Conservation (phyloP, 2,797 vertebrate genomes). For the Lepilemur ruficaudatus region DNA sequence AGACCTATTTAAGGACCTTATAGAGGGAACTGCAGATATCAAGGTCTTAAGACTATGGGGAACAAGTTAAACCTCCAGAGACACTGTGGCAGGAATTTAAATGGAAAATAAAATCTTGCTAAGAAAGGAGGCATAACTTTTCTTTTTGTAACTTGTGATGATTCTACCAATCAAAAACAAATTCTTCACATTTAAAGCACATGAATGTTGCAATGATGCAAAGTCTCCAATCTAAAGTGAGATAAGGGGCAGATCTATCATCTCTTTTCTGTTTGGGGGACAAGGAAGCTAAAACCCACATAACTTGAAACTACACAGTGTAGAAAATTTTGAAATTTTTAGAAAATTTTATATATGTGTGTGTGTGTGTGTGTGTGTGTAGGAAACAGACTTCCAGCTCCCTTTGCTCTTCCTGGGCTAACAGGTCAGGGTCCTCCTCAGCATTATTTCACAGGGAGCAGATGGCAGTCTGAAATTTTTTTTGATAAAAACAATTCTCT, state of each 20-base stretch:
- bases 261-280: background rate
- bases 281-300: background rate
- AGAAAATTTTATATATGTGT: too few relatives aligned
- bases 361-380: too few relatives aligned
- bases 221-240: background rate
- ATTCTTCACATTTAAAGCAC: background rate
- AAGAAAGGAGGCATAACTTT: background rate
- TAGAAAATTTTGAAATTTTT: background rate
- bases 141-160: background rate
- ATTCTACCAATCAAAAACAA: background rate
- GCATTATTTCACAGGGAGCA: constrained; percentile 80
- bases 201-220: background rate
- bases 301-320: background rate
- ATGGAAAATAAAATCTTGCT: background rate
- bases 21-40: background rate
- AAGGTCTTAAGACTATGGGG: background rate
- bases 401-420: constrained; percentile 29
- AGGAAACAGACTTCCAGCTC: background rate
- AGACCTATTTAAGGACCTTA: background rate
- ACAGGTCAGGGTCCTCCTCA: constrained; percentile 62
- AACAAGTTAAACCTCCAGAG: background rate
- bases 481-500: constrained; percentile 85
- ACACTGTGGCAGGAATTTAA: background rate
- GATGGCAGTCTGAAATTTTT: constrained; percentile 81
- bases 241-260: background rate